A percentile compares a stretch with the other conserved stretches of the same genome.
phyloP scores from a whole-genome alignment of 2,888 invertebrate genomes.

The Tanytarsus gracilentus region DNA sequence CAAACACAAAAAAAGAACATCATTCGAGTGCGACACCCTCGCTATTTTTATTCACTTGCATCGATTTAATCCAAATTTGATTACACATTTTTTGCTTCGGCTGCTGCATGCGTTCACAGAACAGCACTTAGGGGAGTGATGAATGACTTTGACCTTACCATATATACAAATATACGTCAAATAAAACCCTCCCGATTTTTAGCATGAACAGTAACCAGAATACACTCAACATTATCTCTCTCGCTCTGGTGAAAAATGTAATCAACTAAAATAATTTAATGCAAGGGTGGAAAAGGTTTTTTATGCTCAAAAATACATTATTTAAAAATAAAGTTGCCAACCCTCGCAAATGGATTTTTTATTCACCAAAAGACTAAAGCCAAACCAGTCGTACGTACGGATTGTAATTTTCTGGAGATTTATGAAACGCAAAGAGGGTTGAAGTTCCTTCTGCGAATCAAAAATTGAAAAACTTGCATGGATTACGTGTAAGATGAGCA shows the following conservation, averaged over 20 bases:
- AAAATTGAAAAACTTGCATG: slow-evolving; percentile 22
- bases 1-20: slow-evolving; percentile 2
- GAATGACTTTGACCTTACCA: slow-evolving; percentile 3
- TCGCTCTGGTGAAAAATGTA: slow-evolving; percentile 28
- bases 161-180: no score
- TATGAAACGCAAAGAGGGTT: no score
- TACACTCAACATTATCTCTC: slow-evolving; percentile 24
- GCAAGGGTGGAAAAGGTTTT: no score
- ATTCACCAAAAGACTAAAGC: no score
- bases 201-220: slow-evolving; percentile 1
- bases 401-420: background rate
- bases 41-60: slow-evolving; percentile 25
- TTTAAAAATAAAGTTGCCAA: no score
- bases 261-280: slow-evolving; percentile 28
- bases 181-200: slow-evolving; percentile 9
- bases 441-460: background rate
- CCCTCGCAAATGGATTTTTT: no score
- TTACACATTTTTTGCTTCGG: slow-evolving; percentile 8
- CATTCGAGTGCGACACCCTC: slow-evolving; percentile 12
- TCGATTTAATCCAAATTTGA: slow-evolving; percentile 29
- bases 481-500: slow-evolving; percentile 22
- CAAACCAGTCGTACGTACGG: no score
- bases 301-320: background rate
- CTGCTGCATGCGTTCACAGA: background rate
- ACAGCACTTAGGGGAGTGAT: slow-evolving; percentile 7